Percentiles rank a stretch among this genome's conserved stretches.
Conservation (phyloP, 2,888 invertebrate species). For the Platycheirus albimanus region DNA sequence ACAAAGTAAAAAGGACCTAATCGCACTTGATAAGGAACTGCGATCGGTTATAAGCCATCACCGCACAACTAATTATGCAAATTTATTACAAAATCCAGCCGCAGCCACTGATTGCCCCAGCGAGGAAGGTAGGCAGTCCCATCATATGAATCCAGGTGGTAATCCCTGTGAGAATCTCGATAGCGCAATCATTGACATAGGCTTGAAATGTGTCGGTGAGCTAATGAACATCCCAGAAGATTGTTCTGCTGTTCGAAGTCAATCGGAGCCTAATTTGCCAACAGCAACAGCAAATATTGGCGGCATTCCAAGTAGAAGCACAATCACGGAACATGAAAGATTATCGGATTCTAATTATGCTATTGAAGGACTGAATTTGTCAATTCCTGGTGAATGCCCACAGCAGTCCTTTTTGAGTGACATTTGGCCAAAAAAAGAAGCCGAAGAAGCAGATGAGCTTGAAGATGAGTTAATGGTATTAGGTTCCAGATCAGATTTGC, state of each 20-base stretch:
- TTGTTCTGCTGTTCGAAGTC: slow-evolving; percentile 79
- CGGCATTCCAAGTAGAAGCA: no score
- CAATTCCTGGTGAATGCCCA: slow-evolving; percentile 95
- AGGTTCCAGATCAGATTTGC: slow-evolving; percentile 83
- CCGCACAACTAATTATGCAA: slow-evolving; percentile 69
- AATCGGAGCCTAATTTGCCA: slow-evolving; percentile 81
- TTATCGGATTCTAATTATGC: no score
- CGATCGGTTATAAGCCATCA: slow-evolving; percentile 84
- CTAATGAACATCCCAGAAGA: slow-evolving; percentile 74
- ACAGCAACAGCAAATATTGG: slow-evolving; percentile 82
- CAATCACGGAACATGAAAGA: no score
- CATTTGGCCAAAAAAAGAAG: slow-evolving; percentile 80
- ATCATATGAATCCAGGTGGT: no score
- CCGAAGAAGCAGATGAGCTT: slow-evolving; percentile 84
- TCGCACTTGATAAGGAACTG: slow-evolving; percentile 88
- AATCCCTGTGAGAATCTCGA: slow-evolving; percentile 75
- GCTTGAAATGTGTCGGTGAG: slow-evolving; percentile 78
- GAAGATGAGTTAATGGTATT: slow-evolving; percentile 81
- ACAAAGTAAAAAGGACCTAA: slow-evolving; percentile 93
- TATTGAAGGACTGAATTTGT: no score
- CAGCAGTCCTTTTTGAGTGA: slow-evolving; percentile 86
- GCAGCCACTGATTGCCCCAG: no score
- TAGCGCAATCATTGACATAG: slow-evolving; percentile 77
- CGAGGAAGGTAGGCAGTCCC: no score
- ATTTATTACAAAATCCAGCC: slow-evolving; percentile 75